Conservation (phyloP, 2,113 vertebrate species). For the Chitala chitala region DNA sequence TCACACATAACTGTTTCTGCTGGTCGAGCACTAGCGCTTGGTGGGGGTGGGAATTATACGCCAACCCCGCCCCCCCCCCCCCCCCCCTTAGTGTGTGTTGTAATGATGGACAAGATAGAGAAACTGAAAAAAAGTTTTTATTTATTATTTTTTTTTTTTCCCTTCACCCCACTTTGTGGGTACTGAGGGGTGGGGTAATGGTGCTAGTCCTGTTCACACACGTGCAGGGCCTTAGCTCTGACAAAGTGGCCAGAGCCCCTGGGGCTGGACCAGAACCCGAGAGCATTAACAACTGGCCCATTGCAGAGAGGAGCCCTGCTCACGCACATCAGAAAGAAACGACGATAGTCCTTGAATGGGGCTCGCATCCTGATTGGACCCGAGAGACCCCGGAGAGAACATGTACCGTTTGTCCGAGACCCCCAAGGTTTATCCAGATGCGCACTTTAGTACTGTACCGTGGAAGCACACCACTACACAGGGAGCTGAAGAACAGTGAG, state of each 20-base stretch:
- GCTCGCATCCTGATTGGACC: too few species aligned
- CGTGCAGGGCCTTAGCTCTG: background rate
- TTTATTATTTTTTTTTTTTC: slow-evolving; percentile 10
- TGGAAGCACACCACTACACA: too few species aligned
- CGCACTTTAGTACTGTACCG: too few species aligned
- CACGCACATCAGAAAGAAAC: background rate
- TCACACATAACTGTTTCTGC: slow-evolving; percentile 57
- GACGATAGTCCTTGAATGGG: background rate
- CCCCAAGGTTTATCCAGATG: too few species aligned
- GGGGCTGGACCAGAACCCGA: background rate
- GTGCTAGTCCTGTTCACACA: background rate
- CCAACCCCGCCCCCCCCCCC: slow-evolving; percentile 45
- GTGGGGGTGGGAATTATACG: slow-evolving; percentile 10
- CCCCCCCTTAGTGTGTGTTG: slow-evolving; percentile 36
- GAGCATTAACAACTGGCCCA: background rate
- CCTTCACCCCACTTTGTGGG: background rate
- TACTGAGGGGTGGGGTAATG: slow-evolving; percentile 13
- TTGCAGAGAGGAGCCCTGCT: background rate
- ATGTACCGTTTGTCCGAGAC: too few species aligned
- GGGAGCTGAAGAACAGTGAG: too few species aligned
- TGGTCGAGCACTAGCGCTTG: slow-evolving; percentile 25
- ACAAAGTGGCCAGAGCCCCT: background rate
- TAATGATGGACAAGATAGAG: slow-evolving; percentile 32
- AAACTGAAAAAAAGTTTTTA: slow-evolving; percentile 23
- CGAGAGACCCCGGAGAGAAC: too few species aligned